These are phyloP conservation scores for Pararge aegeria DNA, from an alignment of 1,140 invertebrate species.

Conservation along the genomic window DNA sequence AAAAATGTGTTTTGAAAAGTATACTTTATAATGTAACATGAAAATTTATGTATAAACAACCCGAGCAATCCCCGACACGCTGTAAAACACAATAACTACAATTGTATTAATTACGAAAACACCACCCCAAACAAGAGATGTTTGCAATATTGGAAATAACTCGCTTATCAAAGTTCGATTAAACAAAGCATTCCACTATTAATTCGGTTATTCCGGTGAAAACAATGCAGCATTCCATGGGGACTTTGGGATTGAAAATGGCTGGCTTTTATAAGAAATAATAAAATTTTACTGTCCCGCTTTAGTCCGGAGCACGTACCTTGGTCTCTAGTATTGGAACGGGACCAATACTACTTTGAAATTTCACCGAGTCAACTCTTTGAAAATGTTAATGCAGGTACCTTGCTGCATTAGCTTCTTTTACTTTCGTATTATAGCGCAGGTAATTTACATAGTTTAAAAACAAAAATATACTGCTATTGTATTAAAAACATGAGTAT, in stretches of 20 bases:
- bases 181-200: conserved; percentile 3
- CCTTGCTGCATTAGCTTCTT: not conserved
- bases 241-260: conserved; percentile 1
- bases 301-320: conserved; percentile 4
- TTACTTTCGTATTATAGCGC: not conserved
- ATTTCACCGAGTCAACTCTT: not conserved
- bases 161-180: conserved; percentile 1
- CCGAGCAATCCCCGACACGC: no score
- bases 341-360: conserved; percentile 7
- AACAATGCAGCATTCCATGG: conserved; percentile 1
- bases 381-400: conserved; percentile 1
- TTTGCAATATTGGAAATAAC: not conserved
- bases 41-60: no score
- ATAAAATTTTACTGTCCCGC: not conserved
- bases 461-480: no score
- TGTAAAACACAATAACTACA: not conserved
- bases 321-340: not conserved
- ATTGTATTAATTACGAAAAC: no score
- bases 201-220: not conserved
- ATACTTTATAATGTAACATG: no score
- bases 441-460: no score
- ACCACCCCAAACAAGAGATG: not conserved
- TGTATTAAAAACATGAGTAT: no score
- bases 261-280: conserved; percentile 2
- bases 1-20: no score